Evolutionary conservation across 2,797 vertebrate genomes (phyloP).

Genomic region (Danio jaintianensis): DNA sequence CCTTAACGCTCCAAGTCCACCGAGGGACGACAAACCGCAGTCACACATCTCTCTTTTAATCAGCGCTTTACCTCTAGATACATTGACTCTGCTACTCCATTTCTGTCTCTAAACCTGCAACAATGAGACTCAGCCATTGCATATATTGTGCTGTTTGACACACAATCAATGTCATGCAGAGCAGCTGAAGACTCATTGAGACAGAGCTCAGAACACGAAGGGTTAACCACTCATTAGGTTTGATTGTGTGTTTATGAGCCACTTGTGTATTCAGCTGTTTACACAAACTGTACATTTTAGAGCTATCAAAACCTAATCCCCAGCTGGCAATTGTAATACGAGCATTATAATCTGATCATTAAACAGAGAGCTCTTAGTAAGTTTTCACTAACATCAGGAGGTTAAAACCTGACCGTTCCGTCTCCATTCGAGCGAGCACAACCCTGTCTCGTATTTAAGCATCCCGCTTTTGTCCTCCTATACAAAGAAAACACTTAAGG

Average conservation of each 20-base stretch:
- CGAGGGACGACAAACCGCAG: slow-evolving; percentile 91
- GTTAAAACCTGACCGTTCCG: slow-evolving; percentile 56
- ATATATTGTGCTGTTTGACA: slow-evolving; percentile 89
- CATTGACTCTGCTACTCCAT: slow-evolving; percentile 86
- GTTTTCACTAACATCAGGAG: slow-evolving; percentile 54
- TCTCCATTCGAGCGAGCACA: slow-evolving; percentile 40
- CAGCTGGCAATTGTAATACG: slow-evolving; percentile 11
- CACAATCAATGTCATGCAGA: slow-evolving; percentile 83
- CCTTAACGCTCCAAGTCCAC: slow-evolving; percentile 78
- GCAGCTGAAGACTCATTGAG: slow-evolving; percentile 41
- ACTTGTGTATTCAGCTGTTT: slow-evolving; percentile 60
- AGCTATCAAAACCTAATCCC: slow-evolving; percentile 20
- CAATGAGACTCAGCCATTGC: slow-evolving; percentile 93
- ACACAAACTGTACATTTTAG: slow-evolving; percentile 55
- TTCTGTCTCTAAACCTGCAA: slow-evolving; percentile 79
- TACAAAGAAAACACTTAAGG: slow-evolving; percentile 54
- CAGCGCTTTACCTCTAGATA: slow-evolving; percentile 83
- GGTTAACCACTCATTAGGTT: slow-evolving; percentile 57
- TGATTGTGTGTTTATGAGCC: slow-evolving; percentile 53
- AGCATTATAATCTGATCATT: slow-evolving; percentile 48
- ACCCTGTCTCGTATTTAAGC: slow-evolving; percentile 61
- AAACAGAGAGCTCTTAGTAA: slow-evolving; percentile 54
- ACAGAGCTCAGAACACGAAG: slow-evolving; percentile 43
- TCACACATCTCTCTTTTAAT: slow-evolving; percentile 90
- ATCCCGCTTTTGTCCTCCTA: slow-evolving; percentile 60